Conservation (phyloP, 2,888 invertebrate genomes). For the Chrysodeixis includens region DNA sequence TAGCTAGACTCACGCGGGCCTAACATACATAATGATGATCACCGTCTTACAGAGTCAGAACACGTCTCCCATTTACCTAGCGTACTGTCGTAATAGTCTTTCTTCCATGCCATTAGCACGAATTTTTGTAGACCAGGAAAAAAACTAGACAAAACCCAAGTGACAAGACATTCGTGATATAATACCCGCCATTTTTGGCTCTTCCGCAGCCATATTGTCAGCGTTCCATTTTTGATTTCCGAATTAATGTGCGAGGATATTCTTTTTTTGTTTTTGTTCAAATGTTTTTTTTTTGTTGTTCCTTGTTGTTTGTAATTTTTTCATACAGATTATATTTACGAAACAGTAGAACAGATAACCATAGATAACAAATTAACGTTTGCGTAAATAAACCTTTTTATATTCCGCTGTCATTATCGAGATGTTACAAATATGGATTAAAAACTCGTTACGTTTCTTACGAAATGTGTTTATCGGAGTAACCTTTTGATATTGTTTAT, state of each 20-base stretch:
- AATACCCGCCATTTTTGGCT: too few species aligned
- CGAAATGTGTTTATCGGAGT: neutral
- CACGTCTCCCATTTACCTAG: slow-evolving; percentile 53
- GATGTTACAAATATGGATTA: neutral
- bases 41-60: slow-evolving; percentile 16
- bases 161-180: neutral
- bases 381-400: too few species aligned
- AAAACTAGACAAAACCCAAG: slow-evolving; percentile 26
- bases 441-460: slow-evolving; percentile 1
- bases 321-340: too few species aligned
- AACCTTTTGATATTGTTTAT: neutral
- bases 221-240: neutral
- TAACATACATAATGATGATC: slow-evolving; percentile 42
- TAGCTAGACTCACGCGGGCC: slow-evolving; percentile 3
- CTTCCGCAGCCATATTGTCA: neutral
- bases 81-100: slow-evolving; percentile 54
- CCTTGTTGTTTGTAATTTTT: too few species aligned
- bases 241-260: neutral
- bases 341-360: too few species aligned
- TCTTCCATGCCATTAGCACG: slow-evolving; percentile 55
- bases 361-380: too few species aligned
- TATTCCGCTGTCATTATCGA: too few species aligned
- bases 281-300: too few species aligned
- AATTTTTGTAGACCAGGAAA: slow-evolving; percentile 34
- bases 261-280: too few species aligned